Conservation (phyloP, 2,888 invertebrate species). For the Apodemia zela region DNA sequence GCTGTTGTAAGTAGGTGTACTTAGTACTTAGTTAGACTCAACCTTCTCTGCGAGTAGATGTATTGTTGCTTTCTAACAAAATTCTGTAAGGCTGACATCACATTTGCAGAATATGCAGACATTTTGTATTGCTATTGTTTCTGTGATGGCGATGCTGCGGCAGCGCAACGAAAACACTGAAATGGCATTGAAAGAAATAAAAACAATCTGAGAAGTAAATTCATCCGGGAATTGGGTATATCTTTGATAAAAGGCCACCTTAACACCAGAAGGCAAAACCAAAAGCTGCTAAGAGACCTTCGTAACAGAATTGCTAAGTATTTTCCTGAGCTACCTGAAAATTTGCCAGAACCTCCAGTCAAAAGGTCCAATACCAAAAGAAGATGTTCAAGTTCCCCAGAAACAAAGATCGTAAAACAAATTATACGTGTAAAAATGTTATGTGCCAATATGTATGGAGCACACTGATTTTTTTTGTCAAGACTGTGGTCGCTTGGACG, state of each 20-base stretch:
- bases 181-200: background rate
- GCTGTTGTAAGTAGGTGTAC: too few relatives aligned
- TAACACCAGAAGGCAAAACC: background rate
- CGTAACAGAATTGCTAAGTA: too few relatives aligned
- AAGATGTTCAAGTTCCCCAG: conserved; percentile 7
- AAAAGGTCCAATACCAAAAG: background rate
- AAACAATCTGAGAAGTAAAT: background rate
- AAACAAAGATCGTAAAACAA: conserved; percentile 4
- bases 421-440: background rate
- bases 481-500: background rate
- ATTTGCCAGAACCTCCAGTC: conserved; percentile 5
- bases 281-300: background rate
- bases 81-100: background rate
- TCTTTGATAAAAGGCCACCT: background rate
- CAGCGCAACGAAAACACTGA: conserved; percentile 3
- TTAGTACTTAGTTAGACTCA: too few relatives aligned
- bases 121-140: background rate
- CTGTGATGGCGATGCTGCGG: background rate
- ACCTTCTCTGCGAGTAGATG: too few relatives aligned
- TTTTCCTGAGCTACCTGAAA: background rate
- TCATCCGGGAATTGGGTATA: background rate
- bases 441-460: background rate
- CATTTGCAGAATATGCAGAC: background rate
- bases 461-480: background rate
- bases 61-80: too few relatives aligned